phyloP scores from a whole-genome alignment of 2,113 vertebrate species.

The Dasyurus viverrinus region DNA sequence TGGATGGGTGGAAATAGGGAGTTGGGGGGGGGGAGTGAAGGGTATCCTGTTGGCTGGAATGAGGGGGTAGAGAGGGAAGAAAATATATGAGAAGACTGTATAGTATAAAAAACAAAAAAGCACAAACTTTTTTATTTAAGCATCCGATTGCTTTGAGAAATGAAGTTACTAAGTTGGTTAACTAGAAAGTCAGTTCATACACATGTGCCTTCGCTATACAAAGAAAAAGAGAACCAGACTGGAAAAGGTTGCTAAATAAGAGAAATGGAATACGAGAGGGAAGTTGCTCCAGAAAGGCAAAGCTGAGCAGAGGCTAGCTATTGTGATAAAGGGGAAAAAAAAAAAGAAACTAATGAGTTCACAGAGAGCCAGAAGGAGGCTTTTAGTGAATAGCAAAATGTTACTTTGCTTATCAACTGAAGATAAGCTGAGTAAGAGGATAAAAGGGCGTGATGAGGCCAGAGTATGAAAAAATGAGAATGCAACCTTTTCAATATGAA shows the following conservation, averaged over 20 bases:
- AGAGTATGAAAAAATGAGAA: neutral
- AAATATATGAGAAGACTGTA: neutral
- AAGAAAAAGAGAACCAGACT: neutral
- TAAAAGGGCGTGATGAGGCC: neutral
- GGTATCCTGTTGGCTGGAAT: no score
- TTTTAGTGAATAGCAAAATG: neutral
- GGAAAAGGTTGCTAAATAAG: neutral
- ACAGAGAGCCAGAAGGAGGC: neutral
- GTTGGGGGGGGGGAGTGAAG: no score
- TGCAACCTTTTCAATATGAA: neutral
- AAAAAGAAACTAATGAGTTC: neutral
- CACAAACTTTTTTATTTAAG: neutral
- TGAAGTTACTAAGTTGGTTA: neutral
- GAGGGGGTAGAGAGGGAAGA: no score
- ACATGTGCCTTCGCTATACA: neutral
- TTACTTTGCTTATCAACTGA: neutral
- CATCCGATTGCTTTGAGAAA: neutral
- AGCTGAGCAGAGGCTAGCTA: neutral
- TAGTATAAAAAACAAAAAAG: neutral
- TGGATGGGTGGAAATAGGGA: neutral
- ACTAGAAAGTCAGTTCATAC: neutral
- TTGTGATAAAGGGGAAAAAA: neutral
- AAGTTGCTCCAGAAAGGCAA: neutral
- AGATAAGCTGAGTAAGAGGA: neutral
- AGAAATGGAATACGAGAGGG: neutral